Evolutionary conservation across 2,888 invertebrate genomes (phyloP).

Genomic region (Lithosia quadra): DNA sequence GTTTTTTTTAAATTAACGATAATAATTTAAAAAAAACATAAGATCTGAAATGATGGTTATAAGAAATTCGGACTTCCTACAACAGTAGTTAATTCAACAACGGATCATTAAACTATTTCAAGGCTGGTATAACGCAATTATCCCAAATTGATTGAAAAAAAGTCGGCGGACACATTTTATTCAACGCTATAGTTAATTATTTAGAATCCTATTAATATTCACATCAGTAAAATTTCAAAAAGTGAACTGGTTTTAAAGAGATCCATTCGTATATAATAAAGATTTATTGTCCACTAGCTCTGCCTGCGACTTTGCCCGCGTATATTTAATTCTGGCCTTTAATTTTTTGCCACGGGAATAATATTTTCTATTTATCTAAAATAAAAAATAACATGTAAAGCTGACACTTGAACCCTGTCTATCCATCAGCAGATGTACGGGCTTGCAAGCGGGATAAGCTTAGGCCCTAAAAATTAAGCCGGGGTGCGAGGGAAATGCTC

Average conservation of each 20-base stretch:
- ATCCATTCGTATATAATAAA: neutral
- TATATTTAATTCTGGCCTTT: no score
- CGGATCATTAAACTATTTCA: neutral
- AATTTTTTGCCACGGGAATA: no score
- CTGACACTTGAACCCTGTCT: no score
- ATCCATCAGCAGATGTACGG: no score
- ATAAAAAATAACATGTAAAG: no score
- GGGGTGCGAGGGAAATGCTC: no score
- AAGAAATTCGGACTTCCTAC: neutral
- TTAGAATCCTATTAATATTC: neutral
- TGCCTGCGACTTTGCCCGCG: neutral
- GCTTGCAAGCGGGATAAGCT: no score
- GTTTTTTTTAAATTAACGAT: no score
- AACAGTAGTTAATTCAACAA: neutral
- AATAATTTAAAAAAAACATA: neutral
- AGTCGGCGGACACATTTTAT: neutral
- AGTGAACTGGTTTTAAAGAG: neutral
- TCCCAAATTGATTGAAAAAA: neutral
- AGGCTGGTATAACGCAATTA: neutral
- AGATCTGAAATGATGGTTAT: neutral
- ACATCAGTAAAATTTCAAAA: neutral
- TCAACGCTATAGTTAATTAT: neutral
- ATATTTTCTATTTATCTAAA: no score
- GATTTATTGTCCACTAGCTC: neutral
- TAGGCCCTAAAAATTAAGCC: no score